phyloP scores from a whole-genome alignment of 2,888 invertebrate genomes.

The Torymus tubicola region DNA sequence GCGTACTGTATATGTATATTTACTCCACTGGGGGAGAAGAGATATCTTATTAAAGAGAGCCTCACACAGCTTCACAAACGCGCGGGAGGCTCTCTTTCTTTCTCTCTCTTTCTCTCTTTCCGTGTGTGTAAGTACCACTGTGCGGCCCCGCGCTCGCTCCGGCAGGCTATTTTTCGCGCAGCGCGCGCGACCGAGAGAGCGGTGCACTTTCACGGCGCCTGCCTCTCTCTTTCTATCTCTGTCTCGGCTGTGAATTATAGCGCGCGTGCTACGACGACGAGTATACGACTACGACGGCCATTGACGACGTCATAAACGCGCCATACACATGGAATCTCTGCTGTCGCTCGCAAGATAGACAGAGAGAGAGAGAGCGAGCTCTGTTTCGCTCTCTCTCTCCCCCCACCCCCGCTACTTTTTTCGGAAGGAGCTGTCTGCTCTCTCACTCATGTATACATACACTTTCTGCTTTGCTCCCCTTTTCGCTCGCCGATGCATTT shows the following conservation, averaged over 20 bases:
- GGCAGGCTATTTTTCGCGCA: background rate
- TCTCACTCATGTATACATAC: background rate
- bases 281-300: slow-evolving; percentile 59
- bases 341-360: background rate
- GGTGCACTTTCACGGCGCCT: slow-evolving; percentile 3
- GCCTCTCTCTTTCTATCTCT: slow-evolving; percentile 27
- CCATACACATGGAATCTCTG: slow-evolving; percentile 8
- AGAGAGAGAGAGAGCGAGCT: background rate
- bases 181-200: background rate
- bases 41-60: no score
- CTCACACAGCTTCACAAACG: no score
- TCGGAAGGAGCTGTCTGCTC: background rate
- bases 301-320: slow-evolving; percentile 62
- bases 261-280: slow-evolving; percentile 23
- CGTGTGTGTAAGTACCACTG: no score
- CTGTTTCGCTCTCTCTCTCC: background rate
- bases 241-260: slow-evolving; percentile 26
- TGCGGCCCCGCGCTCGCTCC: background rate
- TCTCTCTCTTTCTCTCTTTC: no score
- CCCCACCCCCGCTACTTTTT: background rate
- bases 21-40: no score
- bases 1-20: no score
- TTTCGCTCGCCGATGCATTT: background rate
- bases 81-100: no score
- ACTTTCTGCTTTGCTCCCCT: slow-evolving; percentile 8